Base-by-base conservation (phyloP, 2,888 invertebrate species). In the Geophilus truncorum region DNA sequence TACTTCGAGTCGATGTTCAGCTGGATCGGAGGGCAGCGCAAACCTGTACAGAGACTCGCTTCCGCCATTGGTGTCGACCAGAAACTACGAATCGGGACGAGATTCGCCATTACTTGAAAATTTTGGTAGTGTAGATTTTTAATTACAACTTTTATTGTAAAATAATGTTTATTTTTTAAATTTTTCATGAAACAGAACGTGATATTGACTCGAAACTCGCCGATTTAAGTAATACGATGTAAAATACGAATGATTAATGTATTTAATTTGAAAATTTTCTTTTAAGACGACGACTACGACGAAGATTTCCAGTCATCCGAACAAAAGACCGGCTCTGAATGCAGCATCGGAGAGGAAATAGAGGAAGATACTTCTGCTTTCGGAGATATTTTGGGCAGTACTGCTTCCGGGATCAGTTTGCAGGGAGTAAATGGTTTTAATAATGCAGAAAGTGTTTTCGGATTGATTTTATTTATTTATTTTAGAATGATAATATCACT, bases 401-500 rank as follows among this genome's bases (percentile, higher is more conserved):
- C 77, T 10, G 77, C 36, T 5, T 77, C 77, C 10, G 77, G 77
- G 12, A 36, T 77, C 21, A 77, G 36, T 32, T n/a, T 77, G 10
- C 36, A 18, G 15, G 62, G 62, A 25, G 62, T 62, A 62, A 32
- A 32, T 32, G 9, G 9, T 32, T 32, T 32, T 32, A 32, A 32
- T 32, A 32, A 32, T 32, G 32, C 9, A 6, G 32, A 6, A 6
- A 9, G 9, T 32, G 9, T 32, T 32, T 6, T 6, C 4, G 9
- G 9, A 9, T 32, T 9, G 6, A 12, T 45, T 79, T 51, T 12
- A 18, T 6, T 51, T 79, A 23, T 45, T 2, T 4, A 12, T 57
- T 62, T 25, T 25, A 81, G 81, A 78, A 21, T 10, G 81, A 81
- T n/a, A 57, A 78, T 51, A 36, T 76, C n/a, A 81, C 81, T 1